Percentiles rank a stretch among this genome's conserved stretches.
Conservation (phyloP, 2,797 vertebrate species). For the Neostethus bicornis region DNA sequence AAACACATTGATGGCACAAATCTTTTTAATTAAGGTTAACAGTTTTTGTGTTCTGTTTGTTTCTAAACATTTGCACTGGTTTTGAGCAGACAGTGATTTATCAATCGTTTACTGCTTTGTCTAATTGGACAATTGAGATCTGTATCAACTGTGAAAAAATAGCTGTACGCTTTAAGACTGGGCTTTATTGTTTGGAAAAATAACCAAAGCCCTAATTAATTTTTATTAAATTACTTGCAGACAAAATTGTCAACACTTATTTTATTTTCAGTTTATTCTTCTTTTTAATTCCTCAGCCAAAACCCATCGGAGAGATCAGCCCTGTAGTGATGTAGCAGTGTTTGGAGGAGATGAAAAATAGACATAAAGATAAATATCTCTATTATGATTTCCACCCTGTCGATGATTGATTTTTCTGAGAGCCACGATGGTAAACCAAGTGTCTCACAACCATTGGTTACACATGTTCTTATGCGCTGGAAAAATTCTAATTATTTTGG, state of each 20-base stretch:
- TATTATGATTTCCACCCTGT: constrained; percentile 32
- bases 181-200: constrained; percentile 46
- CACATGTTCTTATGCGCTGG: neutral
- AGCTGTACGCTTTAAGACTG: constrained; percentile 47
- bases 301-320: constrained; percentile 55
- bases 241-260: constrained; percentile 61
- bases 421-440: neutral
- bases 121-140: constrained; percentile 43
- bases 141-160: constrained; percentile 49
- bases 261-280: constrained; percentile 38
- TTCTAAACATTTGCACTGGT: constrained; percentile 27
- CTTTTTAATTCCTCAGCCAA: constrained; percentile 58
- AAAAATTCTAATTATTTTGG: constrained; percentile 10
- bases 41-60: neutral
- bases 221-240: constrained; percentile 59
- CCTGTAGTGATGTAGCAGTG: constrained; percentile 48
- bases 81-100: constrained; percentile 44
- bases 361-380: constrained; percentile 45
- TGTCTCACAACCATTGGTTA: neutral
- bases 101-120: constrained; percentile 59
- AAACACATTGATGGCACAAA: neutral
- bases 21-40: no score
- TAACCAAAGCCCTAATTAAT: constrained; percentile 67
- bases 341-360: constrained; percentile 36
- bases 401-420: constrained; percentile 49